Base-by-base conservation (phyloP, 64 coral and sea anemone species). In the Porites lutea region DNA sequence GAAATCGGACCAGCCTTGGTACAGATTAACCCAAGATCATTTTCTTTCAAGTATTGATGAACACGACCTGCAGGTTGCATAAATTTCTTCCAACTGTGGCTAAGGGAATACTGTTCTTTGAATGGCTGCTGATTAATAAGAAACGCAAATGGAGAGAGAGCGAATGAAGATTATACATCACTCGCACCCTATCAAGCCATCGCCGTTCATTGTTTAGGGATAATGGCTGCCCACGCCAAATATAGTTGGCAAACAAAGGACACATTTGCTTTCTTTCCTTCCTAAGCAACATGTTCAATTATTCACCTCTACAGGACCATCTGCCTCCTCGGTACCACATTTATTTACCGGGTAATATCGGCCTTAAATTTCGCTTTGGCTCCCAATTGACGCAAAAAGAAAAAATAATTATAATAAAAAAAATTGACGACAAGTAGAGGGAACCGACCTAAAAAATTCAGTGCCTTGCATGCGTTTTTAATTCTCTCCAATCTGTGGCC, bases 281-380 rank as follows among this genome's bases (percentile, higher is more conserved):
- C 81, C 81, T 48, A 47, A 48, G 47, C 81, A 67, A 68, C 81
- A 52, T 84, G 13, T 66, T 84, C 16, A 84, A 84, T 84, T 84
- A 84, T 84, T 84, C 46, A 84, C 69, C n/a, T 68, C 63, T 47
- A 13, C 81, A 52, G 9, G 48, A 76, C 59, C 81, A 84, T 48
- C 62, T 84, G 81, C 46, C 63, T 84, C 65, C 49, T 84, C 3
- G 69, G 63, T 68, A 52, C 52, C 62, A 65, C n/a, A 48, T 84
- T 69, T 20, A 48, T 49, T 53, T 9, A 66, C 50, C 62, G 46
- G 5, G 19, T 6, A 52, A 49, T 66, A 12, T 10, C 47, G 16
- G 14, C 12, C 46, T 19, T 43, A 37, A 37, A 65, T 7, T 82
- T 65, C 58, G 49, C 27, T 15, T 13, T 47, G 14, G 13, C 18